Percentiles rank a stretch among this genome's conserved stretches.
phyloP scores from a whole-genome alignment of 2,113 vertebrate species.

The Naja naja region DNA sequence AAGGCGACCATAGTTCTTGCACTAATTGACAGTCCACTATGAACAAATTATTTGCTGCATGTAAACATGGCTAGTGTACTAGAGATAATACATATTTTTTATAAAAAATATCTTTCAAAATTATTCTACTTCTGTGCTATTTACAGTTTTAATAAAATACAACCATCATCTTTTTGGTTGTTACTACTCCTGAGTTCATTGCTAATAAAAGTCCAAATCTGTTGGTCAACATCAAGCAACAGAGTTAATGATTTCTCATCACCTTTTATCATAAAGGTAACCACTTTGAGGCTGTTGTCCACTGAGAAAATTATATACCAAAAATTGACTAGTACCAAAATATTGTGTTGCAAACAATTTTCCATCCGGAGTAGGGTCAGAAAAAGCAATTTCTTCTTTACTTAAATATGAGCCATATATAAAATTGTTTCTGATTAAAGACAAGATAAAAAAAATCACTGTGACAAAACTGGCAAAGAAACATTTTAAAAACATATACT shows the following conservation, averaged over 20 bases:
- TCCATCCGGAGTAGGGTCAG: slow-evolving; percentile 96
- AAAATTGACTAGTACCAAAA: slow-evolving; percentile 93
- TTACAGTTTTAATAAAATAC: slow-evolving; percentile 80
- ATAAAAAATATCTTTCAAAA: slow-evolving; percentile 77
- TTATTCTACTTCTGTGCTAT: slow-evolving; percentile 75
- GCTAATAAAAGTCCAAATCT: slow-evolving; percentile 71
- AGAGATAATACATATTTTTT: slow-evolving; percentile 79
- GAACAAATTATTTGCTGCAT: slow-evolving; percentile 80
- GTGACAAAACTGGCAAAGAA: background rate
- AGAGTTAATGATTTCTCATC: slow-evolving; percentile 48
- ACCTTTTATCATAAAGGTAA: slow-evolving; percentile 30
- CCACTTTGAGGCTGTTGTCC: slow-evolving; percentile 70
- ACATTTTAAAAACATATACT: background rate
- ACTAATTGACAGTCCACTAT: slow-evolving; percentile 80
- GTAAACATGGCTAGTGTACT: slow-evolving; percentile 80
- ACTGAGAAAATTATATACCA: slow-evolving; percentile 98
- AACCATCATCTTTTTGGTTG: slow-evolving; percentile 71
- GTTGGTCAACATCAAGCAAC: slow-evolving; percentile 57
- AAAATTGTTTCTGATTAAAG: slow-evolving; percentile 88
- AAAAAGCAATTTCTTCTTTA: slow-evolving; percentile 98
- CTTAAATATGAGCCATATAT: slow-evolving; percentile 94
- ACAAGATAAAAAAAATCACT: slow-evolving; percentile 5
- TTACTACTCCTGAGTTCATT: slow-evolving; percentile 80
- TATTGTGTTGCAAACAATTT: slow-evolving; percentile 96
- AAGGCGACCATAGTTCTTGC: slow-evolving; percentile 71